Base-by-base conservation (phyloP, 92 coral and sea anemone species). In the Umimayanthus kanabou region DNA sequence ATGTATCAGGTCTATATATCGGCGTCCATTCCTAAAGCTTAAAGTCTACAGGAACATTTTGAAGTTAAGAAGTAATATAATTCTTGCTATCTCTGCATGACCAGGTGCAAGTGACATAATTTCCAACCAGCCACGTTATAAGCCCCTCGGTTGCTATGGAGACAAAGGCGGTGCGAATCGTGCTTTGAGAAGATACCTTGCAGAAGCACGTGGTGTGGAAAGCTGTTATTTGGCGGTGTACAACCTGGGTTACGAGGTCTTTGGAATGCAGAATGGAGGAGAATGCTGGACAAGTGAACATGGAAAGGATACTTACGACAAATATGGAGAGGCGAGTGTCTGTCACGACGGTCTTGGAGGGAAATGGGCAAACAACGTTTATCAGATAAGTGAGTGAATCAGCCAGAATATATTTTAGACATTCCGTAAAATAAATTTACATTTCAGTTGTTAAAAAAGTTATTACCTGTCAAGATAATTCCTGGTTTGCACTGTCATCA, bases 291-390 rank as follows among this genome's bases (percentile, higher is more conserved):
- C 81, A 6, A 77, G 81, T 25, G 57, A 77, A 13, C 28, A 42
- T 8, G 81, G 53, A 0, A 9, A 45, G 23, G 64, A 77, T 18
- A 40, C 81, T 9, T 77, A 42, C 49, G 8, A 42, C 26, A 77
- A 77, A 37, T 43, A 77, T 37, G 30, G 57, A 47, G 61, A 42
- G 33, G 43, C 81, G 29, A 77, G n/a, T 45, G 81, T 33, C 11
- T 77, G 81, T 23, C 55, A 47, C 6, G 57, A 77, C 15, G 81
- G 81, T 40, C 81, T 77, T 47, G 81, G 81, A 20, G 81, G 81
- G 13, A 3, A 30, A 42, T 77, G 81, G 81, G 81, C 81, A 23
- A 77, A 77, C 81, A 77, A 28, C 25, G 58, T 77, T 9, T 77
- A 77, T 47, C 33, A 43, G 61, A 73, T 73, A 73, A 77, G 81